Evolutionary conservation across 2,888 invertebrate genomes (phyloP).

Genomic region (Acanthococcus lagerstroemiae): DNA sequence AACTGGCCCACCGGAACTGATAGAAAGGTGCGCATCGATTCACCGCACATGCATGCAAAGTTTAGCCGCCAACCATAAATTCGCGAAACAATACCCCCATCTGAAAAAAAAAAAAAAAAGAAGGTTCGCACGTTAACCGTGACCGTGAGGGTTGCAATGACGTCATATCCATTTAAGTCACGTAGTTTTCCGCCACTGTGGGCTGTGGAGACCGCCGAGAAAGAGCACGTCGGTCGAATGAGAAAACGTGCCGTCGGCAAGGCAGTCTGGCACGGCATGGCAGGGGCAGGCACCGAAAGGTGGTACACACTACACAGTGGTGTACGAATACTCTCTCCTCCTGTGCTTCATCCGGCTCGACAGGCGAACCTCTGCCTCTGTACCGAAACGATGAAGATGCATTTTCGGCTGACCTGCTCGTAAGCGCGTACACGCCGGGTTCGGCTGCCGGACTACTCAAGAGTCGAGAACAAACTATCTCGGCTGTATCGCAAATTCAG

Average conservation of each 20-base stretch:
- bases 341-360: not conserved
- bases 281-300: not conserved
- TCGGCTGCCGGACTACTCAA: not conserved
- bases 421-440: not conserved
- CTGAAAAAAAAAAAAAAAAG: conserved; percentile 14
- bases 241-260: conserved; percentile 26
- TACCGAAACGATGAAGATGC: conserved; percentile 23
- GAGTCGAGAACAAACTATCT: no score
- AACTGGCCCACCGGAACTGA: no score
- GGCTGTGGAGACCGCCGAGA: not conserved
- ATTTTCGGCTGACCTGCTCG: conserved; percentile 4
- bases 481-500: conserved; percentile 5
- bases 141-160: conserved; percentile 30
- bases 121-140: conserved; percentile 24
- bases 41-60: no score
- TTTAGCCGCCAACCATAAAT: no score
- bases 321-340: not conserved
- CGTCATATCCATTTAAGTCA: conserved; percentile 29
- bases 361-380: not conserved
- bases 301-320: not conserved
- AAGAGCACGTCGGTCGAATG: conserved; percentile 10
- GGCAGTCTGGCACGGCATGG: conserved; percentile 12
- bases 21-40: no score
- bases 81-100: not conserved
- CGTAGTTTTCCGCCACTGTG: conserved; percentile 5